These are phyloP conservation scores for Xenopus borealis DNA, from an alignment of 2,113 vertebrate species.

Conservation along the genomic window DNA sequence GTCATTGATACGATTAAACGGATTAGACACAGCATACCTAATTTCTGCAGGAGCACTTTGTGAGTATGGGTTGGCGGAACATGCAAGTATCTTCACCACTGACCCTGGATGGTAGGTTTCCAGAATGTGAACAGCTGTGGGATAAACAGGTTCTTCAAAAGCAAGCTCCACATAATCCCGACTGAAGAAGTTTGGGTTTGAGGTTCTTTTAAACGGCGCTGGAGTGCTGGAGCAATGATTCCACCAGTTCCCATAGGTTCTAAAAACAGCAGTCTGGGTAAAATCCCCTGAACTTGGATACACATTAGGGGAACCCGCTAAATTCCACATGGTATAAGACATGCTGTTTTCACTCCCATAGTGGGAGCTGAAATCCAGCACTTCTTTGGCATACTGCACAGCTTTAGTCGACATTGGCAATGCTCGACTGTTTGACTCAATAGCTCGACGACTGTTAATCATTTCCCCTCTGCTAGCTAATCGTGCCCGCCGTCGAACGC, in stretches of 20 bases:
- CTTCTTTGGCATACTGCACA: constrained; percentile 94
- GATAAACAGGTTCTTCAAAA: constrained; percentile 94
- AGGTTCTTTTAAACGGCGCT: constrained; percentile 76
- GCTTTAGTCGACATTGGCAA: constrained; percentile 84
- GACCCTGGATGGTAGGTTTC: constrained; percentile 97
- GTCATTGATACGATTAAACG: too few species aligned
- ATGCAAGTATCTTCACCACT: constrained; percentile 90
- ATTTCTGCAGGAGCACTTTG: constrained; percentile 83
- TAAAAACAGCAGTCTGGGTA: constrained; percentile 94
- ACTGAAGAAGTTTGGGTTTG: constrained; percentile 82
- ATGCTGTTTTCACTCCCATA: constrained; percentile 98
- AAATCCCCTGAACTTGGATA: constrained; percentile 97
- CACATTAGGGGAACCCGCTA: constrained; percentile 89
- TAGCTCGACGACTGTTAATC: constrained; percentile 85
- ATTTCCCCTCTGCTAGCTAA: constrained; percentile 87
- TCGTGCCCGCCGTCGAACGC: constrained; percentile 95
- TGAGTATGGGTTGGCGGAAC: constrained; percentile 93
- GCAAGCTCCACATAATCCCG: constrained; percentile 93
- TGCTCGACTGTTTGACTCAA: constrained; percentile 80
- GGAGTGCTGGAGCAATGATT: constrained; percentile 81
- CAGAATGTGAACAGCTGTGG: constrained; percentile 88
- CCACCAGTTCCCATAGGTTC: constrained; percentile 95
- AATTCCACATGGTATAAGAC: constrained; percentile 99
- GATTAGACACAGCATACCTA: constrained; percentile 73
- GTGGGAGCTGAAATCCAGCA: constrained; percentile 97